Conservation (phyloP, 2,797 vertebrate genomes). For the Otolemur crassicaudatus region DNA sequence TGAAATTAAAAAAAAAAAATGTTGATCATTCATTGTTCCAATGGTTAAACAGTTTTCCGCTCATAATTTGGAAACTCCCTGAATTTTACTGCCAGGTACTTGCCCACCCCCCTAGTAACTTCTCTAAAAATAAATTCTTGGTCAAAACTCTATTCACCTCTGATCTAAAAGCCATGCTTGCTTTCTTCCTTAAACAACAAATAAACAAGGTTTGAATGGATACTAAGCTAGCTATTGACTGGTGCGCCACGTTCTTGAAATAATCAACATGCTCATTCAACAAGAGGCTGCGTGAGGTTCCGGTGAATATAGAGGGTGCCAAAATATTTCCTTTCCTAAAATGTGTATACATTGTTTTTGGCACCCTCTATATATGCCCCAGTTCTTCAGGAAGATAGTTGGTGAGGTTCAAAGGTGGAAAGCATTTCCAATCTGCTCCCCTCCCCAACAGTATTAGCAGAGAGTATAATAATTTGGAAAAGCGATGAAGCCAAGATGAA, state of each 20-base stretch:
- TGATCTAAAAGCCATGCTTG: neutral
- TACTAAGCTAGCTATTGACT: neutral
- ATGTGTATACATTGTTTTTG: too few species aligned
- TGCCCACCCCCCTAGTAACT: neutral
- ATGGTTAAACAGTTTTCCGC: neutral
- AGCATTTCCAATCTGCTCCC: neutral
- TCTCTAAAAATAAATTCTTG: conserved; percentile 59
- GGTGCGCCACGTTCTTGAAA: neutral
- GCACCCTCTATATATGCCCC: too few species aligned
- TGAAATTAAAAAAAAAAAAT: neutral
- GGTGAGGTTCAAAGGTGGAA: neutral
- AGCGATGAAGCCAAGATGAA: conserved; percentile 59
- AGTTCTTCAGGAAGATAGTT: neutral
- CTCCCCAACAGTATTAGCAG: neutral
- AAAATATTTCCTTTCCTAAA: too few species aligned
- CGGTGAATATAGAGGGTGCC: neutral
- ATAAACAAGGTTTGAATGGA: neutral
- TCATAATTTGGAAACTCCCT: neutral
- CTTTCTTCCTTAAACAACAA: neutral
- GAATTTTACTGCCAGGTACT: neutral
- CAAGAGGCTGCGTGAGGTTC: neutral
- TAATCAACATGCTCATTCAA: neutral
- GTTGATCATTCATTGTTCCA: neutral
- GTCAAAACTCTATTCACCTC: neutral
- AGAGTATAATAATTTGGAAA: conserved; percentile 30